Evolutionary conservation across 2,888 invertebrate genomes (phyloP), one percentile per base, ranked within the genome.

Genomic region (Pristionchus mayeri): DNA sequence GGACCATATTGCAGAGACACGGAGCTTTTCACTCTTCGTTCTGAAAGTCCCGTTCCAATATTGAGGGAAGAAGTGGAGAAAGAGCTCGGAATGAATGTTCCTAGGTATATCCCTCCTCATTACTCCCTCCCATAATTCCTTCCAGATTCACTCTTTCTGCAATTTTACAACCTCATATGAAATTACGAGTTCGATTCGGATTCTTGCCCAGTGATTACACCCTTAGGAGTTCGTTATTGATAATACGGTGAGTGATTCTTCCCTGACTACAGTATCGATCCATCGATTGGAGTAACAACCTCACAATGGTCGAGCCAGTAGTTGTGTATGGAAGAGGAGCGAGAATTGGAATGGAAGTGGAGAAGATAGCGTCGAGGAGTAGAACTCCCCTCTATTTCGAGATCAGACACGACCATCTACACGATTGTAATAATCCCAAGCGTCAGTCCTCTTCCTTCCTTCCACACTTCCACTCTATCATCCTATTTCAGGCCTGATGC

Each of bases 271-370:
- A 11, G 27, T 11, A 50, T 37, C 11, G 24, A 40, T 7, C 7
- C 6, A 78, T 16, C 30, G 50, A 34, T 92, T 93, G 54, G 93
- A 95, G 98, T 90, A 98, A 98, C 93, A 98, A 98, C 93, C 94
- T 98, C 92, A 98, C 98, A 0, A 95, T 97, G 54, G 93, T 98
- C 92, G 98, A 98, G 93, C 95, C 96, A 3, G 94, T 97, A 40
- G 95, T 96, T 92, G 93, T 98, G 86, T 95, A 95, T 85, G 98
- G 97, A 0, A 95, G 96, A 92, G 97, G 97, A 24, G 97, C 96
- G 0, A 94, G 95, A 89, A 97, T 97, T 3, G 95, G 96, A 93
- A 96, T 98, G 93, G 96, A 96, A 91, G 86, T 90, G 40, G 90
- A 89, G 57, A 88, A 88, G 84, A 63, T 89, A 3, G 91, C 90